Conservation (phyloP, 2,113 vertebrate genomes). For the Hucho hucho region DNA sequence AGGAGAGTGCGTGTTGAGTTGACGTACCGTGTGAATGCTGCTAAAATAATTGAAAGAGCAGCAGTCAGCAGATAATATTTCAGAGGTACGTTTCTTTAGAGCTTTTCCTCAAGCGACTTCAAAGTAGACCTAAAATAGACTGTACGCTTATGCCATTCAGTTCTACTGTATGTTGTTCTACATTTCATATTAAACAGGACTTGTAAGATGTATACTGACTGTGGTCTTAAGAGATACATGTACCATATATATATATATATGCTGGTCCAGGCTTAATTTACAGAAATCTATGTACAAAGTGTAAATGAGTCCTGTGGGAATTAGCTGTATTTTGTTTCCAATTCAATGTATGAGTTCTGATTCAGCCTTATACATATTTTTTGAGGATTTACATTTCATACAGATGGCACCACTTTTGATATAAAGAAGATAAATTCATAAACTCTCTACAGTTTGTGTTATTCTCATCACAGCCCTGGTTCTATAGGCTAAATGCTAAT, state of each 20-base stretch:
- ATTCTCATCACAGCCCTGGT: not conserved
- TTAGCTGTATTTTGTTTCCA: not conserved
- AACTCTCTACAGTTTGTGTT: not conserved
- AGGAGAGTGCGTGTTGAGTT: not conserved
- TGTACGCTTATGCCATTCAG: not conserved
- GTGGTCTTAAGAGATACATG: not conserved
- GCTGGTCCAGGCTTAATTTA: not conserved
- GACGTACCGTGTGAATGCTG: slow-evolving; percentile 28
- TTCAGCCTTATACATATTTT: not conserved
- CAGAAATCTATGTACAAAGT: not conserved
- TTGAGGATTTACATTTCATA: not conserved
- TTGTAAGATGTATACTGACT: not conserved
- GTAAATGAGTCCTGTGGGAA: not conserved
- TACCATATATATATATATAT: too few relatives aligned
- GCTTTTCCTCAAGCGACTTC: slow-evolving; percentile 32
- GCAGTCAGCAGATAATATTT: slow-evolving; percentile 52
- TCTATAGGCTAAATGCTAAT: not conserved
- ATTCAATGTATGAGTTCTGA: not conserved
- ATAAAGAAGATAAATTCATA: not conserved
- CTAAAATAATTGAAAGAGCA: slow-evolving; percentile 60
- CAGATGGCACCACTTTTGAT: not conserved
- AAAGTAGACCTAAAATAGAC: slow-evolving; percentile 46
- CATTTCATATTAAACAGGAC: not conserved
- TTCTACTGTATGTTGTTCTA: not conserved
- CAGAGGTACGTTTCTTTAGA: slow-evolving; percentile 46